phyloP scores from a whole-genome alignment of 2,113 vertebrate genomes.

The Apistogramma diplotaenia region DNA sequence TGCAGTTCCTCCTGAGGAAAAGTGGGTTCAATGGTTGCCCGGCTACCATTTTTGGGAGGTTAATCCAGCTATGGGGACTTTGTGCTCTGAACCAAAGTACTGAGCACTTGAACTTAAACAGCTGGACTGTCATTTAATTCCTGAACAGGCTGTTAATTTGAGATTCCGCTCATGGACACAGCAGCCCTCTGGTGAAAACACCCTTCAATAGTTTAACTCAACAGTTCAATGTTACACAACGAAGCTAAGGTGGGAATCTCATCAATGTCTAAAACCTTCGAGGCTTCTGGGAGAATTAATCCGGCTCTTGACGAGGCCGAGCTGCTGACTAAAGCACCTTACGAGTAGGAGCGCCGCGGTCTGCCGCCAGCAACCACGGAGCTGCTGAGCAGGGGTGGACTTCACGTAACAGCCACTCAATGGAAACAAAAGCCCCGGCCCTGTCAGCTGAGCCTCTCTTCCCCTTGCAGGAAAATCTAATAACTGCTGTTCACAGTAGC shows the following conservation, averaged over 20 bases:
- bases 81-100: background rate
- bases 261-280: conserved; percentile 10
- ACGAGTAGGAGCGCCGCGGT: background rate
- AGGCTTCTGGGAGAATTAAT: conserved; percentile 37
- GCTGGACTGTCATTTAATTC: background rate
- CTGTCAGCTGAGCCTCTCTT: conserved; percentile 17
- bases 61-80: background rate
- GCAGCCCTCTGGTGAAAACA: background rate
- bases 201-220: conserved; percentile 24
- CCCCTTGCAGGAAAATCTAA: conserved; percentile 38
- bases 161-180: background rate
- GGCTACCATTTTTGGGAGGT: background rate
- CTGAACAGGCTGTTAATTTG: background rate
- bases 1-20: background rate
- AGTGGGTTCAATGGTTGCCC: background rate
- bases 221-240: background rate
- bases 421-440: conserved; percentile 50
- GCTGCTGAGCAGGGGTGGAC: conserved; percentile 18
- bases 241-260: conserved; percentile 33
- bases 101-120: background rate
- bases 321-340: conserved; percentile 54
- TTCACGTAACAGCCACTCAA: conserved; percentile 58
- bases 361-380: conserved; percentile 1
- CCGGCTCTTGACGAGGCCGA: background rate
- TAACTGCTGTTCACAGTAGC: conserved; percentile 36